These are phyloP conservation scores for Pimephales promelas DNA, from an alignment of 2,113 vertebrate genomes.

Conservation along the genomic window DNA sequence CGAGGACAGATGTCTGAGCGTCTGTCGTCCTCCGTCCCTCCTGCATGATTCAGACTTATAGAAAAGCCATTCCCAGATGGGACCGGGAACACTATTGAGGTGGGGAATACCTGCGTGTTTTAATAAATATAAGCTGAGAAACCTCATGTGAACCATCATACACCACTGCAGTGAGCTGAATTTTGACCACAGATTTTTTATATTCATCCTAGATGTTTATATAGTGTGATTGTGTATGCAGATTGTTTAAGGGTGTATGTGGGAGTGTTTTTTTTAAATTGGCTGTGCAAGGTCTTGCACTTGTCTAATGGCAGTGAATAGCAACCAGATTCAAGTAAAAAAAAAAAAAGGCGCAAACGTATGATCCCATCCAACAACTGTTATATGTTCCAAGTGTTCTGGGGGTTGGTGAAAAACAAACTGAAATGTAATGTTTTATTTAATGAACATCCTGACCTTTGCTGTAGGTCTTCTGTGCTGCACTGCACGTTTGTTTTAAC, in stretches of 20 bases:
- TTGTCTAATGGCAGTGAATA: no score
- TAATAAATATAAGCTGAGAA: neutral
- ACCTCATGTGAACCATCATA: neutral
- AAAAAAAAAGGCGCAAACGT: no score
- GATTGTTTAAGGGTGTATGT: neutral
- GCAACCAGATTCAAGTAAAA: no score
- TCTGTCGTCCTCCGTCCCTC: constrained; percentile 17
- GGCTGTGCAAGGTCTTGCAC: neutral
- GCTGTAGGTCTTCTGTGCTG: no score
- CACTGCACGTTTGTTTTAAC: no score
- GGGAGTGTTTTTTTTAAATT: neutral
- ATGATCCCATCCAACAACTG: no score
- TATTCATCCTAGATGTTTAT: neutral
- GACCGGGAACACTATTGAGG: neutral
- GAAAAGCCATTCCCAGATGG: neutral
- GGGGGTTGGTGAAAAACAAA: no score
- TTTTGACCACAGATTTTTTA: neutral
- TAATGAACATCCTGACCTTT: no score
- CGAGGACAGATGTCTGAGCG: constrained; percentile 42
- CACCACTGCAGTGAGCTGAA: neutral
- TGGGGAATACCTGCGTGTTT: constrained; percentile 8
- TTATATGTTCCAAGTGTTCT: no score
- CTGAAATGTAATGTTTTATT: no score
- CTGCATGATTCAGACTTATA: constrained; percentile 26
- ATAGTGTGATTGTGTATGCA: neutral